These are phyloP conservation scores for Austrolebias charrua DNA, from an alignment of 2,797 vertebrate genomes.

Conservation along the genomic window DNA sequence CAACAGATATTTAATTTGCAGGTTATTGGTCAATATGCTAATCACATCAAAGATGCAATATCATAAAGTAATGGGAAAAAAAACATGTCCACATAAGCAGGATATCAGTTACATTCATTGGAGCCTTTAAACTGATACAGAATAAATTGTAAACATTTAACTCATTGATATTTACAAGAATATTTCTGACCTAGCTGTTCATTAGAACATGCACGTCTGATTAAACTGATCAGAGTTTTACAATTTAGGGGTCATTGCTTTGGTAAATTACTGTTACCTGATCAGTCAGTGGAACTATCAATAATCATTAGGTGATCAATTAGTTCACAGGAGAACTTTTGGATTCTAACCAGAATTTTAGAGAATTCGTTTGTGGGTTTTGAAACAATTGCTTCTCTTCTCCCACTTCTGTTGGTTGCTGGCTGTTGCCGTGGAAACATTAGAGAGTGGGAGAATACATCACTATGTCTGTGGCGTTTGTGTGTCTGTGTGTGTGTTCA, in stretches of 20 bases:
- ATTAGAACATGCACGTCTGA: no score
- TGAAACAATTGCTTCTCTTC: slow-evolving; percentile 34
- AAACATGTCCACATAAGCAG: no score
- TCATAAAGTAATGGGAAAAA: no score
- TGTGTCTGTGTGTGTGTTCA: slow-evolving; percentile 14
- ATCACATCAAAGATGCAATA: no score
- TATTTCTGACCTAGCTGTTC: no score
- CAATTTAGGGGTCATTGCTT: slow-evolving; percentile 29
- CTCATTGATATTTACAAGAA: no score
- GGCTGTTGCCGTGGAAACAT: slow-evolving; percentile 76
- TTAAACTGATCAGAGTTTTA: slow-evolving; percentile 16
- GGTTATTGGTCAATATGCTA: no score
- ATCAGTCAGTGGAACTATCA: background rate
- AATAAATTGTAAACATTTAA: no score
- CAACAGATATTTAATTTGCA: no score
- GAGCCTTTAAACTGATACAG: no score
- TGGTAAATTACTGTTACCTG: background rate
- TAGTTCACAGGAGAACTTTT: slow-evolving; percentile 3
- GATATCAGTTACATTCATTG: no score
- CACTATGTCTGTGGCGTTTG: slow-evolving; percentile 30
- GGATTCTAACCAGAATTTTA: slow-evolving; percentile 23
- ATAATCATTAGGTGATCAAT: slow-evolving; percentile 18
- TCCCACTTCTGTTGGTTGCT: slow-evolving; percentile 44
- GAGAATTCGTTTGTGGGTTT: slow-evolving; percentile 25
- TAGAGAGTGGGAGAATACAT: slow-evolving; percentile 36